These are phyloP conservation scores for Drosophila nigritarsus DNA, from an alignment of 2,888 invertebrate species.

Conservation along the genomic window DNA sequence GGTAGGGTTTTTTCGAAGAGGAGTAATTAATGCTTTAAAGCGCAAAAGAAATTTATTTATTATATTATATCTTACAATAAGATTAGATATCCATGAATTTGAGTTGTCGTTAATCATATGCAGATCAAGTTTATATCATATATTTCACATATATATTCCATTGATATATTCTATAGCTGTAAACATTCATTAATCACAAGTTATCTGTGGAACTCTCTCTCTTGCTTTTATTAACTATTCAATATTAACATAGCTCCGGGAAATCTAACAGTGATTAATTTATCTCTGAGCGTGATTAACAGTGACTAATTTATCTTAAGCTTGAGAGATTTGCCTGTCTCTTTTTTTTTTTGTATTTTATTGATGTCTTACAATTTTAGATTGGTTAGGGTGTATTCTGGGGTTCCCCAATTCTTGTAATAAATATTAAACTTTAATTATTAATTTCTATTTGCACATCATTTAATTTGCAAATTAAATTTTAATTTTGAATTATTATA, in stretches of 20 bases:
- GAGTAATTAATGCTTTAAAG: background rate
- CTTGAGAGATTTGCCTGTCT: background rate
- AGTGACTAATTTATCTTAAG: background rate
- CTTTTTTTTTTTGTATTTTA: background rate
- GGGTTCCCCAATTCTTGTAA: background rate
- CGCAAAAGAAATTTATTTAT: background rate
- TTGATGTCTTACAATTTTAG: background rate
- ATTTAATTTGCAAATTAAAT: no score
- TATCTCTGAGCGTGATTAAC: background rate
- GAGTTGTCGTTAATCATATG: background rate
- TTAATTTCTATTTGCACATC: background rate
- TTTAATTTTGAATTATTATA: background rate
- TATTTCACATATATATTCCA: no score
- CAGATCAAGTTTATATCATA: background rate
- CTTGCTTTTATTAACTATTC: background rate
- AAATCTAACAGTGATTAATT: background rate
- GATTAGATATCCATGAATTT: conserved; percentile 16
- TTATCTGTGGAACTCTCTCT: background rate
- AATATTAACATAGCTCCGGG: background rate
- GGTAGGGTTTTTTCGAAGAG: conserved; percentile 54
- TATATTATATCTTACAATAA: background rate
- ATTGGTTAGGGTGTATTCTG: background rate
- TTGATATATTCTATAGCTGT: background rate
- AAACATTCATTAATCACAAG: background rate
- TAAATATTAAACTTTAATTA: background rate